Conservation (phyloP, 2,113 vertebrate species). For the Cariama cristata region DNA sequence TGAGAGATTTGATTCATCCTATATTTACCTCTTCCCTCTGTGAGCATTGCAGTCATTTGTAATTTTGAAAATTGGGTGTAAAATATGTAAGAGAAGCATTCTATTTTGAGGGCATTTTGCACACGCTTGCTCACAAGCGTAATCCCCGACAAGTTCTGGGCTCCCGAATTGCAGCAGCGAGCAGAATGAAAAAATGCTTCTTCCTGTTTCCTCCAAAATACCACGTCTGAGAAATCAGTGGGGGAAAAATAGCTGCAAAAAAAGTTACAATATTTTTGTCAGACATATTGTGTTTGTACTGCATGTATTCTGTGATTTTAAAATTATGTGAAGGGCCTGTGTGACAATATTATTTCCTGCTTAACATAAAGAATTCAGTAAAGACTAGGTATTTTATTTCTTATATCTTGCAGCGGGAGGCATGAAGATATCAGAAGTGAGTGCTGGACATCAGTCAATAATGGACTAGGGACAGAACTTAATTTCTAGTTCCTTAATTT, state of each 20-base stretch:
- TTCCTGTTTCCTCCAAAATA: conserved; percentile 30
- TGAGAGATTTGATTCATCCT: not conserved
- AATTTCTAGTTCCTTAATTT: not conserved
- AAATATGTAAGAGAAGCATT: not conserved
- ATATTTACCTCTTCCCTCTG: not conserved
- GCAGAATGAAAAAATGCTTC: not conserved
- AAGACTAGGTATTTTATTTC: not conserved
- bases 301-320: not conserved
- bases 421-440: not conserved
- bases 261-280: conserved; percentile 22
- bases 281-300: not conserved
- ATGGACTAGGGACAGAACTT: not conserved
- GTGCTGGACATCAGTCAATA: not conserved
- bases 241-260: not conserved
- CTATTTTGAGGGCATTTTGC: not conserved
- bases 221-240: not conserved
- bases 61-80: not conserved
- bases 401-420: not conserved
- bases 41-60: not conserved
- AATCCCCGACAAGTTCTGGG: not conserved
- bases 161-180: not conserved
- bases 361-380: not conserved
- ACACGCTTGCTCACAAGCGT: not conserved
- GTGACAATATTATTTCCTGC: not conserved
- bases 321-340: not conserved